These are phyloP conservation scores for Rhopalosiphum maidis DNA, from an alignment of 1,140 invertebrate genomes.

Conservation along the genomic window DNA sequence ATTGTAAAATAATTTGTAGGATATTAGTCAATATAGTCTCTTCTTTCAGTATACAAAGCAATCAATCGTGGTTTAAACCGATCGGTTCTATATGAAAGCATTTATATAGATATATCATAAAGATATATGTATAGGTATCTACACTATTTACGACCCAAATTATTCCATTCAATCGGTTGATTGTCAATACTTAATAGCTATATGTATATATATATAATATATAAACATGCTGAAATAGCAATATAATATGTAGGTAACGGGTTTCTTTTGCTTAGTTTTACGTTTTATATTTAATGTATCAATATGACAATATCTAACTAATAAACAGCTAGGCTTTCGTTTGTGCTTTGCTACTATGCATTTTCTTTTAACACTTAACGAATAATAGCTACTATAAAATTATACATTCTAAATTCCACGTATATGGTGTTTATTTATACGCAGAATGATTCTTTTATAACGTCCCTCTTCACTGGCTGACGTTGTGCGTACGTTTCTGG, in stretches of 20 bases:
- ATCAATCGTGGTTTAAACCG: background rate
- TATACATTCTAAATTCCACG: no score
- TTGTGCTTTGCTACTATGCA: background rate
- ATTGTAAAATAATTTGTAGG: conserved; percentile 14
- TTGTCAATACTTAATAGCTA: background rate
- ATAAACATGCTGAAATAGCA: background rate
- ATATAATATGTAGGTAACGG: background rate
- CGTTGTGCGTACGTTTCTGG: no score
- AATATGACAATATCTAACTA: background rate
- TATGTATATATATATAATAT: no score
- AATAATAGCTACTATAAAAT: no score
- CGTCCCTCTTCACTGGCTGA: no score
- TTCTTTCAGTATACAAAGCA: background rate
- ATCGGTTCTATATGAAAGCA: background rate
- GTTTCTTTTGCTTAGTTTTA: background rate
- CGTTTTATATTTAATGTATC: background rate
- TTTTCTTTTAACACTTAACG: background rate
- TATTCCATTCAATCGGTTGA: background rate
- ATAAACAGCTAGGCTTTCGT: background rate
- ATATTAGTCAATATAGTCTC: background rate
- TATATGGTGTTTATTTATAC: no score
- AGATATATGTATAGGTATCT: background rate
- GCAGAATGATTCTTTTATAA: no score
- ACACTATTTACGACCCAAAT: background rate
- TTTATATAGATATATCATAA: background rate